Evolutionary conservation across 2,797 vertebrate genomes (phyloP), one percentile per base, ranked within the genome.

Genomic region (Echeneis naucrates): DNA sequence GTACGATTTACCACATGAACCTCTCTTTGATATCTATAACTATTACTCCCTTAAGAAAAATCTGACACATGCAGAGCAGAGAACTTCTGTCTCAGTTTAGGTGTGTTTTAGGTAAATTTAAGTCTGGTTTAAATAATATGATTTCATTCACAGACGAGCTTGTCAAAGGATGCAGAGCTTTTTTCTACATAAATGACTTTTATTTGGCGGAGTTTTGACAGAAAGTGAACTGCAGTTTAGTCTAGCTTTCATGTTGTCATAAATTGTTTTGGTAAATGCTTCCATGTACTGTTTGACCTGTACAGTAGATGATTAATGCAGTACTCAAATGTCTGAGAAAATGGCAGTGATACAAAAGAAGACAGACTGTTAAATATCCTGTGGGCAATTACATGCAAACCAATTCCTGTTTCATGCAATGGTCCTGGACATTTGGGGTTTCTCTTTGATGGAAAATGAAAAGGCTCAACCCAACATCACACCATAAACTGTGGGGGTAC

Each of bases 371-470:
- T 63, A 87, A 81, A 80, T 74, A 88, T 86, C 72, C 75, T 75
- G 68, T 60, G 74, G 62, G 71, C 58, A 81, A 89, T 88, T 88
- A 87, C 84, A 77, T 72, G 66, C 66, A 83, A 85, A 89, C 82
- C 85, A 72, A 62, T 78, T 88, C 84, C 78, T 87, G 85, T 83
- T 89, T 72, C 52, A 76, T 82, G 65, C 80, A 84, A 72, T 45
- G 56, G 45, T 59, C 63, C 63, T 75, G 78, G 78, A 84, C 52
- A 48, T 63, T 85, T 75, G 72, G 69, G 78, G 78, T 80, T 90
- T 87, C 48, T 77, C 71, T 89, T 85, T 82, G 75, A 72, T 83
- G 87, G 88, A 88, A 90, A 87, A 89, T 78, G 47, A 80, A 90
- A 87, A 85, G 19, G 65, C 76, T 83, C 52, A 64, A 47, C 70